Conservation (phyloP, 2,888 invertebrate genomes). For the Scotopteryx bipunctaria region DNA sequence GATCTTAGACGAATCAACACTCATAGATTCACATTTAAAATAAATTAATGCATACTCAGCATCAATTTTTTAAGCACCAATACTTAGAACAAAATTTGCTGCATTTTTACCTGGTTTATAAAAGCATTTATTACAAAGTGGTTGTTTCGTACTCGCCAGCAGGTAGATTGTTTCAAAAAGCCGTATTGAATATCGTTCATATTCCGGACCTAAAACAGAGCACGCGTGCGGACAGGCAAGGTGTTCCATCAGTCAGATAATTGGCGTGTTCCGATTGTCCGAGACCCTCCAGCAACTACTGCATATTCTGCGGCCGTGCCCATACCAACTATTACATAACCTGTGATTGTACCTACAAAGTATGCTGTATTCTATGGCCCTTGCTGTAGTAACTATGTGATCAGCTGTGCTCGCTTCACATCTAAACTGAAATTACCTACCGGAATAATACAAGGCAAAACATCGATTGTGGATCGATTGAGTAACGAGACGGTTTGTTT, state of each 20-base stretch:
- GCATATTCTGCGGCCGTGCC: conserved; percentile 17
- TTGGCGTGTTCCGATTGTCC: conserved; percentile 70
- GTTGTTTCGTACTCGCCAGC: too few species aligned
- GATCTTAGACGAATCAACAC: too few species aligned
- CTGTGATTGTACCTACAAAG: too few species aligned
- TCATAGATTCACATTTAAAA: too few species aligned
- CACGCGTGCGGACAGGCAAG: conserved; percentile 57
- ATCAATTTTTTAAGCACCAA: too few species aligned
- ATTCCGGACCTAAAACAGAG: conserved; percentile 14
- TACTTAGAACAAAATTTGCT: too few species aligned
- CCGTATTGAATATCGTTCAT: conserved; percentile 4
- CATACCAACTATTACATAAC: conserved; percentile 11
- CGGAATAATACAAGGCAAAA: conserved; percentile 15
- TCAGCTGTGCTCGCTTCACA: conserved; percentile 18
- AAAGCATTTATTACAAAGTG: too few species aligned
- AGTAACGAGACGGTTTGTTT: conserved; percentile 23
- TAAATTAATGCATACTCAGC: too few species aligned
- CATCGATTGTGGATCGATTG: conserved; percentile 27
- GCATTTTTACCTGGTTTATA: too few species aligned
- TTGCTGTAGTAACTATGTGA: conserved; percentile 7
- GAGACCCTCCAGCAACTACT: conserved; percentile 31
- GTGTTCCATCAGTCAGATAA: conserved; percentile 70
- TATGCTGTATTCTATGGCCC: too few species aligned
- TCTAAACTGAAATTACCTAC: conserved; percentile 22
- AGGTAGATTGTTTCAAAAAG: conserved; percentile 1